phyloP scores from a whole-genome alignment of 2,888 invertebrate species.

The Metellina segmentata region DNA sequence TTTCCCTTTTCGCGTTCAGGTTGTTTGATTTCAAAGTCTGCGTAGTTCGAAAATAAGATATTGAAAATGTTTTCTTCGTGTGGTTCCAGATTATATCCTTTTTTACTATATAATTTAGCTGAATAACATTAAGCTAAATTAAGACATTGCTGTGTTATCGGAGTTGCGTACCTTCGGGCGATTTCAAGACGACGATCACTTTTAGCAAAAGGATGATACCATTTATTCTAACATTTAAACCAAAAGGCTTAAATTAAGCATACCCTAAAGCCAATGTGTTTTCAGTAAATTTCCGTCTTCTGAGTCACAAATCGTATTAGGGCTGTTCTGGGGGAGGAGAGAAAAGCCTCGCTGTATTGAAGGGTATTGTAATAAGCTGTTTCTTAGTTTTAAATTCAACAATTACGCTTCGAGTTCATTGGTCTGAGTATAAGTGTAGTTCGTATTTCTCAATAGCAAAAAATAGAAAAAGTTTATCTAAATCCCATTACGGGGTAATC shows the following conservation, averaged over 20 bases:
- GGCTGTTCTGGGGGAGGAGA: not conserved
- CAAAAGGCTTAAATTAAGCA: not conserved
- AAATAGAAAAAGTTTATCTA: too few species aligned
- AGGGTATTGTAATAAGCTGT: not conserved
- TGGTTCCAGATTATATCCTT: not conserved
- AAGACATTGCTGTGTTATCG: not conserved
- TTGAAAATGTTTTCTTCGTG: too few species aligned
- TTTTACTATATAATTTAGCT: not conserved
- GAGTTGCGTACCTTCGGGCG: not conserved
- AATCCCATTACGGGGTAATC: too few species aligned
- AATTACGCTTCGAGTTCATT: not conserved
- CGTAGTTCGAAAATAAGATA: too few species aligned
- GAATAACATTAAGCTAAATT: not conserved
- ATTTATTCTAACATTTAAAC: not conserved
- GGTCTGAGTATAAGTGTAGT: not conserved
- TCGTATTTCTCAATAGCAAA: not conserved
- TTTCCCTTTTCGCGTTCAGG: too few species aligned
- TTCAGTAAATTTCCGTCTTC: not conserved
- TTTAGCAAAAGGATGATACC: not conserved
- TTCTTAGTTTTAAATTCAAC: not conserved
- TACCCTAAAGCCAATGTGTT: not conserved
- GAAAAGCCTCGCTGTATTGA: not conserved
- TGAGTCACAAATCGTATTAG: not conserved
- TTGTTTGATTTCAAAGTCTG: too few species aligned
- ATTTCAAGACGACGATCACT: not conserved